These are phyloP conservation scores for Mirza zaza DNA, from an alignment of 2,113 vertebrate genomes.

Conservation along the genomic window DNA sequence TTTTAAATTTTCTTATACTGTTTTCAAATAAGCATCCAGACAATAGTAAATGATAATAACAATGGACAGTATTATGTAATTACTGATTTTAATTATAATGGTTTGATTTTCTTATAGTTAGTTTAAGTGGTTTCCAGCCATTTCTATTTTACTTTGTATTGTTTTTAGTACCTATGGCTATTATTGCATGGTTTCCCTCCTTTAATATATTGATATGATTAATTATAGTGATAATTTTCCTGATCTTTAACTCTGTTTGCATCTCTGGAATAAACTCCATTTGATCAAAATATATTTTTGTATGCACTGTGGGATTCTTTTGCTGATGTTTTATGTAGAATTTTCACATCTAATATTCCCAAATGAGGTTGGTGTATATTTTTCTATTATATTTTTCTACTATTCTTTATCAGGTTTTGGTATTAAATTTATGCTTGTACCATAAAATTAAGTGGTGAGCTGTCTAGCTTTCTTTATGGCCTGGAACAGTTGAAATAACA, in stretches of 20 bases:
- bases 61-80: not conserved
- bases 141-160: not conserved
- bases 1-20: not conserved
- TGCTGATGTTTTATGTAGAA: not conserved
- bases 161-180: not conserved
- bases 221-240: not conserved
- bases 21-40: not conserved
- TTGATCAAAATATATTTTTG: not conserved
- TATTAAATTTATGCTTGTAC: not conserved
- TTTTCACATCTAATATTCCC: not conserved
- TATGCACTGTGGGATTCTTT: not conserved
- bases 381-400: not conserved
- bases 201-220: not conserved
- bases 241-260: not conserved
- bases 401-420: constrained; percentile 12
- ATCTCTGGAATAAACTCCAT: not conserved
- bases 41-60: not conserved
- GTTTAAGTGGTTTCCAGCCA: not conserved
- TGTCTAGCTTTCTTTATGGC: not conserved
- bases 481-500: not conserved
- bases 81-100: not conserved
- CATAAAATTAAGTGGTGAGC: constrained; percentile 34
- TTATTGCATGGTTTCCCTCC: not conserved
- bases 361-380: not conserved
- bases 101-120: not conserved